These are phyloP conservation scores for Zenarchopterus dispar DNA, from an alignment of 2,797 vertebrate genomes.

Conservation along the genomic window DNA sequence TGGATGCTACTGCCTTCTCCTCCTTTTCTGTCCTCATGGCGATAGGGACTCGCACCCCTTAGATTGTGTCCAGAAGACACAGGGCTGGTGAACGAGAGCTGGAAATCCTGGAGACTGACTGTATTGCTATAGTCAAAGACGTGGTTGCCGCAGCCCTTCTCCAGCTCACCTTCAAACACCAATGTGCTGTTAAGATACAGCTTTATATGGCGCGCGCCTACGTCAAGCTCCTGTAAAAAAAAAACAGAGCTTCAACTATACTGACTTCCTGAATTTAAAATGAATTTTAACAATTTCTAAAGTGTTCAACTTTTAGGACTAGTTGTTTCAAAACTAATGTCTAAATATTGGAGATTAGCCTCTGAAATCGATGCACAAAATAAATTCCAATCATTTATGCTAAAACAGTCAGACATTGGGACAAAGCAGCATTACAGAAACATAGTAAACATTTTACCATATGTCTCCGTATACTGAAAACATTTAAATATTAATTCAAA, in stretches of 20 bases:
- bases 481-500: no score
- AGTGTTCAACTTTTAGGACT: not conserved
- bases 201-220: conserved; percentile 88
- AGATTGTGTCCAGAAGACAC: conserved; percentile 76
- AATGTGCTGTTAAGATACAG: conserved; percentile 90
- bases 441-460: no score
- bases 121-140: conserved; percentile 83
- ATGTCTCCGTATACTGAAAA: no score
- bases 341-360: not conserved
- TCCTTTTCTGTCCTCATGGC: conserved; percentile 33
- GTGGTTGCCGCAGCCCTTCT: conserved; percentile 86
- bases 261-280: conserved; percentile 3
- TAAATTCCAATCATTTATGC: no score
- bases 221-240: conserved; percentile 84
- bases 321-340: not conserved
- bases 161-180: conserved; percentile 89
- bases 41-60: conserved; percentile 49
- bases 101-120: conserved; percentile 78
- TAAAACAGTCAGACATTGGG: not conserved
- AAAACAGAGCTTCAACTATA: not conserved
- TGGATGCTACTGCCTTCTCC: conserved; percentile 48
- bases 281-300: not conserved
- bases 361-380: not conserved
- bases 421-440: not conserved
- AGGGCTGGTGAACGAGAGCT: conserved; percentile 70